Conservation (phyloP, 2,888 invertebrate genomes). For the Apodemia mormo region DNA sequence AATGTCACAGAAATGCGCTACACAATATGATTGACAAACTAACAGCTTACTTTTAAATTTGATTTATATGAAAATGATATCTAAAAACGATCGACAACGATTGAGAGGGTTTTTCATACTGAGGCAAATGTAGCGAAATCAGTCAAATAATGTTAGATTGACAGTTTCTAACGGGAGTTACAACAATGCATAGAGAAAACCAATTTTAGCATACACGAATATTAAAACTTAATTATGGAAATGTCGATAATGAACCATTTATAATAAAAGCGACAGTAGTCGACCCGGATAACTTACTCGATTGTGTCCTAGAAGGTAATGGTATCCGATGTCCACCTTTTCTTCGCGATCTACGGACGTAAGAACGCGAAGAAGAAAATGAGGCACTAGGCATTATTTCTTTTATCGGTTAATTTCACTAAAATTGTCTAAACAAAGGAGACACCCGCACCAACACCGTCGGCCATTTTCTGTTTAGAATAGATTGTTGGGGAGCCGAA, state of each 20-base stretch:
- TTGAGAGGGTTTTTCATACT: constrained; percentile 23
- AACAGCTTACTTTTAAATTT: constrained; percentile 43
- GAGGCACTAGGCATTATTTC: constrained; percentile 96
- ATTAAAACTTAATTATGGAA: constrained; percentile 49
- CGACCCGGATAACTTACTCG: constrained; percentile 86
- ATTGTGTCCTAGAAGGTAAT: constrained; percentile 89
- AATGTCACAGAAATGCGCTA: constrained; percentile 69
- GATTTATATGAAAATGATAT: constrained; percentile 62
- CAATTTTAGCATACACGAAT: constrained; percentile 32
- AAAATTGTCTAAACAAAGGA: constrained; percentile 89
- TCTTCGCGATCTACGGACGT: constrained; percentile 94
- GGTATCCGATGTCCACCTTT: constrained; percentile 94
- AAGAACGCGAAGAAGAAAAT: constrained; percentile 95
- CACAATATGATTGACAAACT: constrained; percentile 47
- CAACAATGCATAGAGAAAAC: constrained; percentile 1
- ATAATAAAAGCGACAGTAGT: constrained; percentile 63
- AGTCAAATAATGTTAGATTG: constrained; percentile 15
- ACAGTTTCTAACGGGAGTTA: constrained; percentile 14
- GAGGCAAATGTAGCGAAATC: constrained; percentile 23
- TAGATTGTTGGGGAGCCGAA: constrained; percentile 77
- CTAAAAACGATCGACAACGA: constrained; percentile 59
- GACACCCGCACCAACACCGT: constrained; percentile 89
- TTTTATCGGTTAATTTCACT: constrained; percentile 78
- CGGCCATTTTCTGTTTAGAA: constrained; percentile 91
- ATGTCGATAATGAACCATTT: constrained; percentile 59